These are phyloP conservation scores for Lobophora halterata DNA, from an alignment of 2,888 invertebrate species.

Conservation along the genomic window DNA sequence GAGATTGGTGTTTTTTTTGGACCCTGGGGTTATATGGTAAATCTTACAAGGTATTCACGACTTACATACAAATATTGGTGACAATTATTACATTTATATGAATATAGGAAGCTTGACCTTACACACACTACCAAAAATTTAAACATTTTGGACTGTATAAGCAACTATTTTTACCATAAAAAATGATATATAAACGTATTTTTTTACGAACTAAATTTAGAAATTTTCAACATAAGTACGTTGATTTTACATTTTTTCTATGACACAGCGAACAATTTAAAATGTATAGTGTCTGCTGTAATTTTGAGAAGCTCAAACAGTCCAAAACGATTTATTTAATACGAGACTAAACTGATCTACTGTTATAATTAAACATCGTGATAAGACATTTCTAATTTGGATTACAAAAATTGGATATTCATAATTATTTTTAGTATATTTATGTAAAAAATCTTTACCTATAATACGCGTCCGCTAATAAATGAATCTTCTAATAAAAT, in stretches of 20 bases:
- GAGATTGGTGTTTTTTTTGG: slow-evolving; percentile 76
- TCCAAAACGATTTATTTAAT: slow-evolving; percentile 28
- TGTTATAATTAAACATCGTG: slow-evolving; percentile 45
- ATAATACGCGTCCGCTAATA: slow-evolving; percentile 45
- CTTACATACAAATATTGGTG: slow-evolving; percentile 32
- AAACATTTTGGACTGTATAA: slow-evolving; percentile 12
- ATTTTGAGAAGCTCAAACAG: too few species aligned
- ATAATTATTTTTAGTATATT: slow-evolving; percentile 30
- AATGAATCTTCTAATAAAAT: slow-evolving; percentile 67
- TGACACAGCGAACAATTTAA: too few species aligned
- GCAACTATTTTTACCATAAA: slow-evolving; percentile 16
- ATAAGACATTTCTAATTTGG: slow-evolving; percentile 51
- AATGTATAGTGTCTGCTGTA: too few species aligned
- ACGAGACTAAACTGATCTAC: slow-evolving; percentile 51
- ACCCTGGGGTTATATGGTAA: slow-evolving; percentile 64
- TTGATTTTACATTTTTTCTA: too few species aligned
- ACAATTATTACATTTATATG: too few species aligned
- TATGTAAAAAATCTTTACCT: slow-evolving; percentile 54
- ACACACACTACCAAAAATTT: slow-evolving; percentile 17
- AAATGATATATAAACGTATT: slow-evolving; percentile 30
- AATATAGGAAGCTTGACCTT: slow-evolving; percentile 28
- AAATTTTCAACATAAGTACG: too few species aligned
- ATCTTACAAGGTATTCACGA: slow-evolving; percentile 32
- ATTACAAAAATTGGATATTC: slow-evolving; percentile 42
- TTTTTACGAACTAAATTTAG: too few species aligned